Base-by-base conservation (phyloP, 2,113 vertebrate genomes). In the Carassius gibelio region DNA sequence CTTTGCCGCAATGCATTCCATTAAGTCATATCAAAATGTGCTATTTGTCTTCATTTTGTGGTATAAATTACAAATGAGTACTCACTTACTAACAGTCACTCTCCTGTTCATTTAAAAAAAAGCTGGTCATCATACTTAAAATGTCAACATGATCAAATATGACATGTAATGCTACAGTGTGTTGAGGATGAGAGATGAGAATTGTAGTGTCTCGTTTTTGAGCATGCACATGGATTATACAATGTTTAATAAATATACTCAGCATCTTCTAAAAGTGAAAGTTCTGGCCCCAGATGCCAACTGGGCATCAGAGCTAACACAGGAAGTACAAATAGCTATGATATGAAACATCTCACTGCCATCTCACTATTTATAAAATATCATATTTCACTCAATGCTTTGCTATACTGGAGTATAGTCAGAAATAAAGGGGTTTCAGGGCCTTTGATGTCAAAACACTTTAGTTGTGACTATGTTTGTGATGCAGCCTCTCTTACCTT, bases 41-140 rank as follows among this genome's bases (percentile, higher is more conserved):
- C 15, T 19, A 45, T 64, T 48, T n/a, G 13, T 14, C 50, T 48
- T 76, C 3, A 21, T 75, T 62, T 78, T 48, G 57, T 38, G 4
- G 38, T 30, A 19, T 66, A 13, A 61, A 83, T 1, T 50, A 23
- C 68, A 57, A 34, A 75, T 72, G 55, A 81, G 59, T 19, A 38
- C 64, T 83, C 48, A 77, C 45, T 81, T 79, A 50, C 19, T 81
- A 64, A 83, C 55, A 57, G 14, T 82, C 74, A 34, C 72, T 76
- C 61, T 75, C 84, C 64, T n/a, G 78, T 72, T 52, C 38, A 42
- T 61, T 61, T 42, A 83, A 91, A 89, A 79, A 87, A 30, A 30
- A 26, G 84, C 85, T 61, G 69, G 72, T 85, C 80, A 72, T 77
- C 71, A 50, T 75, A 50, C 42, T 75, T 75, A 75, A 75, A 50